phyloP scores from a whole-genome alignment of 2,113 vertebrate species.

The Smithornis capensis region DNA sequence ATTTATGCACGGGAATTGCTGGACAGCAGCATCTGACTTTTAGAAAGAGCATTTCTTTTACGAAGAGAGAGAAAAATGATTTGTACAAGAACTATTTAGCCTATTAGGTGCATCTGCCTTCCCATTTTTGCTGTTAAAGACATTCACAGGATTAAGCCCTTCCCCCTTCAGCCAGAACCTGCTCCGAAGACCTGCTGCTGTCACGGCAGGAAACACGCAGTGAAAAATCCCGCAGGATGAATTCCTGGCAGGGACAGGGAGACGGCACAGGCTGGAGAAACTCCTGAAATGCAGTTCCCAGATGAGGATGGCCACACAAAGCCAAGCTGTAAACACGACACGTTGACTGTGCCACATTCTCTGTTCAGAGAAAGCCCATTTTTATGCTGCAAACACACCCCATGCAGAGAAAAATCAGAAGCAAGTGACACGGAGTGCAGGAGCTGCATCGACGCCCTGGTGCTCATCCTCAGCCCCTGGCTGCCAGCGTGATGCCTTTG shows the following conservation, averaged over 20 bases:
- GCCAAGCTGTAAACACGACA: accelerated
- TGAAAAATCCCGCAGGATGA: background rate
- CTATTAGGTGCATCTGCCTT: background rate
- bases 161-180: background rate
- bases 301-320: background rate
- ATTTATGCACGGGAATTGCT: accelerated
- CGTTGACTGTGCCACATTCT: background rate
- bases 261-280: background rate
- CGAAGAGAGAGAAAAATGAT: background rate
- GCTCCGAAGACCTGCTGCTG: background rate
- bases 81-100: background rate
- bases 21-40: background rate
- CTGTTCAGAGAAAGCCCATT: background rate
- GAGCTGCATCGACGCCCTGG: background rate
- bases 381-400: background rate
- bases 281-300: background rate
- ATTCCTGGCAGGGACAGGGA: background rate
- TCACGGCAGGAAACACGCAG: background rate
- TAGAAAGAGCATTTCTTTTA: background rate
- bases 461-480: background rate
- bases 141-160: background rate
- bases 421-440: background rate
- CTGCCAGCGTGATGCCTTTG: background rate
- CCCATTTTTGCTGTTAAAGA: background rate
- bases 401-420: background rate